A percentile compares a stretch with the other conserved stretches of the same genome.
Conservation (phyloP, 2,888 invertebrate genomes). For the Eupithecia vulgata region DNA sequence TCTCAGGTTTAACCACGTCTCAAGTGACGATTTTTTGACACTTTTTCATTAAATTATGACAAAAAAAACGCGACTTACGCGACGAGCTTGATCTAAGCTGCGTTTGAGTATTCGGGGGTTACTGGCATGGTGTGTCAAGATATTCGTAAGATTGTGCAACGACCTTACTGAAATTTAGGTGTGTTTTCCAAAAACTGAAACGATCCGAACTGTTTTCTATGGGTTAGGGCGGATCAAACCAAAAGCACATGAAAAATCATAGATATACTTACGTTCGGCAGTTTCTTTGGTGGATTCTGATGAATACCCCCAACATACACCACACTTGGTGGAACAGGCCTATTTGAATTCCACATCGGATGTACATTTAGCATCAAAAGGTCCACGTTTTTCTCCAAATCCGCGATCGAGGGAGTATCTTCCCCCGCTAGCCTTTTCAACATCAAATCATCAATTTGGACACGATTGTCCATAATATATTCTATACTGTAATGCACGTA, state of each 20-base stretch:
- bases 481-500: slow-evolving; percentile 34
- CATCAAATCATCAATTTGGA: slow-evolving; percentile 32
- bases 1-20: too few species aligned
- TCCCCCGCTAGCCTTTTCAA: slow-evolving; percentile 46
- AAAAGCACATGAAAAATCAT: too few species aligned
- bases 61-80: too few species aligned
- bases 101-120: too few species aligned
- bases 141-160: too few species aligned
- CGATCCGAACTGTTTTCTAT: too few species aligned
- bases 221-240: too few species aligned
- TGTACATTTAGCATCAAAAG: slow-evolving; percentile 68
- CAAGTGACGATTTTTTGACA: too few species aligned
- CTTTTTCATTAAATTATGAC: too few species aligned
- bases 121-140: too few species aligned
- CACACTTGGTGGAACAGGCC: slow-evolving; percentile 52
- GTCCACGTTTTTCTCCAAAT: slow-evolving; percentile 53
- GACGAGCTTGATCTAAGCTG: too few species aligned
- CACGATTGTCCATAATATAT: slow-evolving; percentile 11
- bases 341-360: slow-evolving; percentile 59
- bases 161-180: not conserved
- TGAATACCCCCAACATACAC: slow-evolving; percentile 43
- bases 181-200: too few species aligned
- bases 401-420: slow-evolving; percentile 42
- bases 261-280: slow-evolving; percentile 60
- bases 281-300: slow-evolving; percentile 56